Evolutionary conservation across 2,113 vertebrate genomes (phyloP).

Genomic region (Haliaeetus leucogaster): DNA sequence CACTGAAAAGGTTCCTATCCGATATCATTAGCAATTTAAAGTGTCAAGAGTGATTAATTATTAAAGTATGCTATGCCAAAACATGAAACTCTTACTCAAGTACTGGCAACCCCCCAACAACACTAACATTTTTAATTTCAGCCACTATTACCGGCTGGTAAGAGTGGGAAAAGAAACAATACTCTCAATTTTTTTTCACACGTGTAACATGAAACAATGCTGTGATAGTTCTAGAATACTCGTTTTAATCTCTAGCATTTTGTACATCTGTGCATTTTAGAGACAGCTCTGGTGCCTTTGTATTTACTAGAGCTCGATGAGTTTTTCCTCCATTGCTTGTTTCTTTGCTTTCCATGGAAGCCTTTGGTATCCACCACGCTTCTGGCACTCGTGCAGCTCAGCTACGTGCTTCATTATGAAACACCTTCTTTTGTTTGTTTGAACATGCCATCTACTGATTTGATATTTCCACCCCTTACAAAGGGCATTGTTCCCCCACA

Average conservation of each 20-base stretch:
- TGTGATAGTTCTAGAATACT: not conserved
- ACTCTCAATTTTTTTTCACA: not conserved
- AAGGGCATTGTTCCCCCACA: not conserved
- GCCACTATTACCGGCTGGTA: not conserved
- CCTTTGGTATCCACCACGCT: not conserved
- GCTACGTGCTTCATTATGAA: not conserved
- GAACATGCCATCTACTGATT: not conserved
- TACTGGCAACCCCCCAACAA: not conserved
- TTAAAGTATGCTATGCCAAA: slow-evolving; percentile 7
- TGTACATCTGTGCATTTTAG: not conserved
- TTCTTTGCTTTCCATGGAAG: not conserved
- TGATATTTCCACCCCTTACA: not conserved
- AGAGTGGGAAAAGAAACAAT: not conserved
- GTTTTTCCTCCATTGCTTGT: not conserved
- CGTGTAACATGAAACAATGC: not conserved
- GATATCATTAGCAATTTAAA: slow-evolving; percentile 33
- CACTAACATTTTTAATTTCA: not conserved
- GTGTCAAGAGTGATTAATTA: slow-evolving; percentile 52
- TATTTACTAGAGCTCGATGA: not conserved
- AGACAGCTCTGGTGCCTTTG: not conserved
- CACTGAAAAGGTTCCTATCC: not conserved
- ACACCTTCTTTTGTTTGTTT: not conserved
- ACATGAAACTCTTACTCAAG: slow-evolving; percentile 5
- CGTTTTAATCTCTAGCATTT: not conserved
- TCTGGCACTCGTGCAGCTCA: not conserved